These are phyloP conservation scores for Hippopotamus amphibius DNA, from an alignment of 2,113 vertebrate genomes.

Conservation along the genomic window DNA sequence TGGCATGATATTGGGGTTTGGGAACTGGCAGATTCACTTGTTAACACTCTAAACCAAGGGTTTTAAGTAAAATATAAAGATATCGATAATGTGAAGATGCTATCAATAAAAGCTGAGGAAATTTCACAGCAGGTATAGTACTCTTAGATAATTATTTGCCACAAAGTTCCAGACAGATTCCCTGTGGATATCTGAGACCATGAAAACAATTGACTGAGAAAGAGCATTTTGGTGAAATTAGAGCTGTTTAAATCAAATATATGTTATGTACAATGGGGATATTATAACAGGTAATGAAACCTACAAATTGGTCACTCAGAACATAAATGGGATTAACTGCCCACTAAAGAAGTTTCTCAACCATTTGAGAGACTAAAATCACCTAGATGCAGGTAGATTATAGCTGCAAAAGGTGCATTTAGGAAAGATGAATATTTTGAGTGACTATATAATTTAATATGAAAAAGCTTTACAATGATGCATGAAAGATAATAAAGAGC, in stretches of 20 bases:
- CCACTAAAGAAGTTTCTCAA: conserved; percentile 69
- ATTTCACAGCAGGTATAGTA: background rate
- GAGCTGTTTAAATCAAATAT: conserved; percentile 69
- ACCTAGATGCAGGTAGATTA: conserved; percentile 31
- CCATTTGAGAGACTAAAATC: conserved; percentile 64
- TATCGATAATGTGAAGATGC: background rate
- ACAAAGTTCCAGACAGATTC: background rate
- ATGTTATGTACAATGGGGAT: conserved; percentile 61
- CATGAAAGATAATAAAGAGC: conserved; percentile 30
- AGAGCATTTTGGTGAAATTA: conserved; percentile 54
- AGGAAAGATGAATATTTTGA: conserved; percentile 56
- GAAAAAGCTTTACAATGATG: conserved; percentile 40
- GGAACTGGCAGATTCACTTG: background rate
- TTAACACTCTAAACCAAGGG: background rate
- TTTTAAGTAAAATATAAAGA: conserved; percentile 40
- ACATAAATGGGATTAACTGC: conserved; percentile 74
- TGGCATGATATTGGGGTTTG: background rate
- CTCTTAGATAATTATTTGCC: conserved; percentile 44
- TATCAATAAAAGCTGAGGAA: background rate
- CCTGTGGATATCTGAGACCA: conserved; percentile 45
- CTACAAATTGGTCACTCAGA: conserved; percentile 72
- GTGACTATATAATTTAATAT: conserved; percentile 47
- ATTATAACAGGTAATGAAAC: conserved; percentile 70
- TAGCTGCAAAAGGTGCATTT: conserved; percentile 30
- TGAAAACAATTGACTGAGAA: conserved; percentile 69